phyloP scores from a whole-genome alignment of 2,888 invertebrate genomes.

The Acanthosepion esculentum region DNA sequence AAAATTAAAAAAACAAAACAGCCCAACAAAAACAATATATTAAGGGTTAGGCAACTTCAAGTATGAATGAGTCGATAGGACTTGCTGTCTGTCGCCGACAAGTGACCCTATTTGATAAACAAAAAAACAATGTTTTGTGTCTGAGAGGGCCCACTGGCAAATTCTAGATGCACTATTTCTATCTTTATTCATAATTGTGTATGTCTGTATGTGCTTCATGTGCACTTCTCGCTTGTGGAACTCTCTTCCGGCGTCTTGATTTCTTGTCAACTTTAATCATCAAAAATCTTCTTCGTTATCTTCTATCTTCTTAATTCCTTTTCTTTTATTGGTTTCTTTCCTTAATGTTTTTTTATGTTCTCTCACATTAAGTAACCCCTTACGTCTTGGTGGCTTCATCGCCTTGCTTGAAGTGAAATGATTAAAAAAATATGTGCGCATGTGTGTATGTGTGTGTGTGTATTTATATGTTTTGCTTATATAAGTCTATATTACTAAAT shows the following conservation, averaged over 20 bases:
- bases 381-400: too few relatives aligned
- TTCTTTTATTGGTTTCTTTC: too few relatives aligned
- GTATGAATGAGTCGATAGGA: neutral
- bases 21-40: neutral
- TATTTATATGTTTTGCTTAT: neutral
- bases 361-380: too few relatives aligned
- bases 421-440: neutral
- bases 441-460: neutral
- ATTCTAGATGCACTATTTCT: neutral
- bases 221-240: too few relatives aligned
- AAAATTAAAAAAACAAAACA: neutral
- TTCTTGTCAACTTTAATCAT: too few relatives aligned
- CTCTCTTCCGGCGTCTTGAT: too few relatives aligned
- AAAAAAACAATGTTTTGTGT: neutral
- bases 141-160: neutral
- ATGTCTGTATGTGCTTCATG: neutral
- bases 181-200: neutral
- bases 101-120: constrained; percentile 18
- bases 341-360: too few relatives aligned
- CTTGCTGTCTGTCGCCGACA: neutral
- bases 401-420: too few relatives aligned
- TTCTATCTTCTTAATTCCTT: too few relatives aligned
- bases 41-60: neutral
- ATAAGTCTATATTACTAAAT: too few relatives aligned
- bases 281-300: too few relatives aligned